phyloP scores from a whole-genome alignment of 2,797 vertebrate genomes.

The Oophaga sylvatica region DNA sequence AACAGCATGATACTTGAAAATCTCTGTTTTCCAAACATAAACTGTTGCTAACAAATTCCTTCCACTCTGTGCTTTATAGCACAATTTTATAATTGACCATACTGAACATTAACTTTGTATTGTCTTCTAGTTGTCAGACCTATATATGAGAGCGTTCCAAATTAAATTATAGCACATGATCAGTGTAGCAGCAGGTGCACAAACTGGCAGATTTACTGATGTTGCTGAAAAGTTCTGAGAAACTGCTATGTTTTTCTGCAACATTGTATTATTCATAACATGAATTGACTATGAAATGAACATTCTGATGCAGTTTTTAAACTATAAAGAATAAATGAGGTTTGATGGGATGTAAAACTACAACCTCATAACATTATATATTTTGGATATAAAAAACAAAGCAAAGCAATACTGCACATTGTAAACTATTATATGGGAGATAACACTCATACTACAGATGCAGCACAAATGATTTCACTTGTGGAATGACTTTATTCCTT shows the following conservation, averaged over 20 bases:
- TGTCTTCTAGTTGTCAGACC: conserved; percentile 30
- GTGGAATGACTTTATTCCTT: neutral
- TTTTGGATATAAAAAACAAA: conserved; percentile 18
- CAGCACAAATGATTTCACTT: neutral
- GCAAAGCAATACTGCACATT: conserved; percentile 7
- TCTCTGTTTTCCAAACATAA: conserved; percentile 19
- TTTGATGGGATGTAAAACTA: neutral
- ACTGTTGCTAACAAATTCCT: conserved; percentile 20
- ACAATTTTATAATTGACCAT: conserved; percentile 19
- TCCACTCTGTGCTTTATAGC: neutral
- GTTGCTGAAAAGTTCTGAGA: neutral
- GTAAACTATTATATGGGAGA: neutral
- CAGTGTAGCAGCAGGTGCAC: conserved; percentile 46
- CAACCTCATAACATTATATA: conserved; percentile 12
- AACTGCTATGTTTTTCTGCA: conserved; percentile 29
- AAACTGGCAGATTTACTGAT: conserved; percentile 39
- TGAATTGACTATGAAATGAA: conserved; percentile 2
- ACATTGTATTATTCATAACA: conserved; percentile 34
- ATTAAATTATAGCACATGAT: conserved; percentile 21
- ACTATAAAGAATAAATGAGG: conserved; percentile 5
- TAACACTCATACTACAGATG: neutral
- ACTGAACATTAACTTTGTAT: conserved; percentile 35
- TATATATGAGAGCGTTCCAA: conserved; percentile 19
- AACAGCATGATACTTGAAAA: neutral
- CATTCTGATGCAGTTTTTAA: neutral